Percentiles rank a stretch among this genome's conserved stretches.
These are phyloP conservation scores for Chaetophractus vellerosus DNA, from an alignment of 2,797 vertebrate genomes.

Conservation along the genomic window DNA sequence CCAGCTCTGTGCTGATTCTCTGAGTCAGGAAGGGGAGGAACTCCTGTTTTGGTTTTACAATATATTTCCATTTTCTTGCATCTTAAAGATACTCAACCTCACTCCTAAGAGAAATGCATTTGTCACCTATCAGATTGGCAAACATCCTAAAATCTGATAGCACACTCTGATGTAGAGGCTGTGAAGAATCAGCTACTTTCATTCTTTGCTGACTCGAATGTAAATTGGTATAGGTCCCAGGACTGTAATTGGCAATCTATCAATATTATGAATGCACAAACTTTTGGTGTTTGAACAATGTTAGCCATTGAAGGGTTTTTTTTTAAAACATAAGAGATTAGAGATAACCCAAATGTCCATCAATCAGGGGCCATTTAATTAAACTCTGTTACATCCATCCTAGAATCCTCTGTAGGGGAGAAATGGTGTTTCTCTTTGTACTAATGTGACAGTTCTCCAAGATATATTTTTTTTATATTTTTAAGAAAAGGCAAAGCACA, in stretches of 20 bases:
- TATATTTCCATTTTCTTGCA: neutral
- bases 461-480: slow-evolving; percentile 47
- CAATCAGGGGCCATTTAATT: slow-evolving; percentile 57
- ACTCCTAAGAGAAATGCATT: slow-evolving; percentile 46
- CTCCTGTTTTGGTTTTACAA: neutral
- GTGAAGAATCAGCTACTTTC: neutral
- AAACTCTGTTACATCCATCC: slow-evolving; percentile 8
- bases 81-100: slow-evolving; percentile 20
- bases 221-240: neutral
- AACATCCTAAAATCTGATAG: neutral
- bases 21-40: no score
- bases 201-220: neutral
- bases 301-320: slow-evolving; percentile 39
- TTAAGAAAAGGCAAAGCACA: neutral
- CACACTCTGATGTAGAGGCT: neutral
- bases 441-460: neutral
- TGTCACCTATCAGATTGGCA: slow-evolving; percentile 20
- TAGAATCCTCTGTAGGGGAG: slow-evolving; percentile 1
- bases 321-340: slow-evolving; percentile 50
- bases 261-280: slow-evolving; percentile 41
- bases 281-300: neutral
- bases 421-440: slow-evolving; percentile 32
- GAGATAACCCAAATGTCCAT: slow-evolving; percentile 12
- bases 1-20: neutral
- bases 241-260: neutral